These are phyloP conservation scores for Caenorhabditis wallacei DNA, from an alignment of 2,888 invertebrate genomes.

Conservation along the genomic window DNA sequence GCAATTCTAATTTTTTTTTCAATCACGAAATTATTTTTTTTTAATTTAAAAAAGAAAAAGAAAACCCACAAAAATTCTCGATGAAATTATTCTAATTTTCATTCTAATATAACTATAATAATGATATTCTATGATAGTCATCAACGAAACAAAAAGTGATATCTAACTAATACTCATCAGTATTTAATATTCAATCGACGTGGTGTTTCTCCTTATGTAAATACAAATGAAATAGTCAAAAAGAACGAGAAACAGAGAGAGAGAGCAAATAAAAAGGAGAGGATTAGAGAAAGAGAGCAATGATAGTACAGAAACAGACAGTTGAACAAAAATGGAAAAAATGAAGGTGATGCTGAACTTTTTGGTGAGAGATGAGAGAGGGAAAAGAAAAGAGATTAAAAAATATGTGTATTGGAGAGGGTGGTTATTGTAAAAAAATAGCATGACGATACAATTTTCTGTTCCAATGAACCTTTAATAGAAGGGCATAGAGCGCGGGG, in stretches of 20 bases:
- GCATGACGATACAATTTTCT: no score
- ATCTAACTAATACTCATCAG: no score
- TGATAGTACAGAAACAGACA: background rate
- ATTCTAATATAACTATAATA: background rate
- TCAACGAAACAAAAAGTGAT: background rate
- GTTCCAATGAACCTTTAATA: no score
- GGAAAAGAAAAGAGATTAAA: slow-evolving; percentile 9
- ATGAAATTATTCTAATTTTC: background rate
- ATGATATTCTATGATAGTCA: background rate
- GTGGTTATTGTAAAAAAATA: no score
- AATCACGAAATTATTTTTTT: background rate
- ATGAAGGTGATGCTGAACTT: slow-evolving; percentile 28
- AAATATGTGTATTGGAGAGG: slow-evolving; percentile 12
- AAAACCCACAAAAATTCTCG: background rate
- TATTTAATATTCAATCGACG: background rate
- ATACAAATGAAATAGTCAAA: no score
- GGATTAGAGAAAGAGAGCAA: slow-evolving; percentile 28
- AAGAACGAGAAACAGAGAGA: background rate
- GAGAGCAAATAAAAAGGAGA: slow-evolving; percentile 21
- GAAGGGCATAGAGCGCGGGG: no score
- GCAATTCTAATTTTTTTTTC: background rate
- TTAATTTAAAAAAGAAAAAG: background rate
- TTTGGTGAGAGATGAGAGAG: background rate
- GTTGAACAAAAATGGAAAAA: background rate
- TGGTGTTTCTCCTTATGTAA: slow-evolving; percentile 14